phyloP scores from a whole-genome alignment of 1,140 invertebrate species.

The Leptoteleia sp. region DNA sequence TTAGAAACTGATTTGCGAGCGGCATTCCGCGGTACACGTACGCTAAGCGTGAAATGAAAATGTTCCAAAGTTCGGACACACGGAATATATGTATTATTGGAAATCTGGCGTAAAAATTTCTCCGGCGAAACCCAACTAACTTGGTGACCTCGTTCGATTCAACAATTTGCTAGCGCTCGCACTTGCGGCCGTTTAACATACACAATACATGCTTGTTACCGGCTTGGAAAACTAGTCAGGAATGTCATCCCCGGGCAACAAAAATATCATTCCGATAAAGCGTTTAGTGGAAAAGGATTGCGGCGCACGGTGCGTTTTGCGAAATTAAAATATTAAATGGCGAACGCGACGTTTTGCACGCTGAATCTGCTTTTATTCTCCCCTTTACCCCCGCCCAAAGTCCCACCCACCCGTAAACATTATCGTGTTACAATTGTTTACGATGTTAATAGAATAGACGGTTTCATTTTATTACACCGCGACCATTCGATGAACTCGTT shows the following conservation, averaged over 20 bases:
- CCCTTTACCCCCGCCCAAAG: no score
- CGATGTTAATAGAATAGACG: conserved; percentile 14
- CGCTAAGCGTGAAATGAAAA: conserved; percentile 6
- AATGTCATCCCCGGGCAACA: conserved; percentile 60
- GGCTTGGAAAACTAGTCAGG: conserved; percentile 61
- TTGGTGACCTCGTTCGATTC: conserved; percentile 60
- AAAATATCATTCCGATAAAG: conserved; percentile 48
- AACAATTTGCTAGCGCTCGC: conserved; percentile 52
- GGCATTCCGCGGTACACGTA: no score
- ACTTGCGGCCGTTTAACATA: conserved; percentile 55
- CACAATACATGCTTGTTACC: conserved; percentile 51
- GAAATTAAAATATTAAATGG: conserved; percentile 46
- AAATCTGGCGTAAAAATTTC: conserved; percentile 44
- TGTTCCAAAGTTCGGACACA: conserved; percentile 14
- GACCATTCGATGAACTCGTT: conserved; percentile 2
- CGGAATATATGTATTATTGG: conserved; percentile 28
- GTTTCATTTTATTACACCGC: conserved; percentile 6
- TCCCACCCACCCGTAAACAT: no score
- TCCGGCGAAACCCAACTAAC: conserved; percentile 48
- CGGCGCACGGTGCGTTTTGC: conserved; percentile 7
- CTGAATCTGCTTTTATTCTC: conserved; percentile 6
- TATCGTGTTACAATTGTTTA: conserved; percentile 15
- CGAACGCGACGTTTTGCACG: no score
- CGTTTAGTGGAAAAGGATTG: conserved; percentile 35
- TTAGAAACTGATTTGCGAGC: no score